Evolutionary conservation across 2,888 invertebrate genomes (phyloP).

Genomic region (Siphonodentalium dalli): DNA sequence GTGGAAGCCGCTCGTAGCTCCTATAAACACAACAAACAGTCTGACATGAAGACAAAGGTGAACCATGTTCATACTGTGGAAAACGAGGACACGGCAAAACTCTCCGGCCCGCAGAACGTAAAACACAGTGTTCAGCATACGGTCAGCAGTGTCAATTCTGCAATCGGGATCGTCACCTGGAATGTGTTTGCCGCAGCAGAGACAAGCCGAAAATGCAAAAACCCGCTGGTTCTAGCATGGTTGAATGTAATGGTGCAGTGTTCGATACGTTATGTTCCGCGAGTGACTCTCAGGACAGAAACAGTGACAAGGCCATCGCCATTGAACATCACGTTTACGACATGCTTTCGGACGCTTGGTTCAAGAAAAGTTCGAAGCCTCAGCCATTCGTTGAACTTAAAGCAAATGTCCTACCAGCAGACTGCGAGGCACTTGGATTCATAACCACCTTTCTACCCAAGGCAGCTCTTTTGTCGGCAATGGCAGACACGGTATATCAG

Average conservation of each 20-base stretch:
- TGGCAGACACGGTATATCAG: no score
- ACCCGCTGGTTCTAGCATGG: not conserved
- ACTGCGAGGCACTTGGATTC: no score
- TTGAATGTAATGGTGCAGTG: slow-evolving; percentile 8
- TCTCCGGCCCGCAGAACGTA: slow-evolving; percentile 6
- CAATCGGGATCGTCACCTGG: slow-evolving; percentile 21
- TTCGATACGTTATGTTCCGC: slow-evolving; percentile 15
- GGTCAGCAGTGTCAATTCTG: slow-evolving; percentile 22
- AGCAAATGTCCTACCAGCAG: no score
- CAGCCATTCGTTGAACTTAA: no score
- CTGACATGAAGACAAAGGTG: no score
- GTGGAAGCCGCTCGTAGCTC: slow-evolving; percentile 14
- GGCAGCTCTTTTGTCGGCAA: no score
- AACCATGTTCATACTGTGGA: slow-evolving; percentile 27
- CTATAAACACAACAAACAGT: slow-evolving; percentile 12
- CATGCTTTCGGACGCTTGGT: no score
- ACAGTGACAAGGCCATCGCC: no score
- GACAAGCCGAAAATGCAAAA: slow-evolving; percentile 3
- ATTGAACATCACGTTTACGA: no score
- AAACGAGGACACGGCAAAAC: slow-evolving; percentile 25
- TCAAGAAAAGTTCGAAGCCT: no score
- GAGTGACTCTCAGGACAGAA: no score
- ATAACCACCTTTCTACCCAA: no score
- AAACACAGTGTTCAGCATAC: slow-evolving; percentile 24
- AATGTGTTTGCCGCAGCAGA: slow-evolving; percentile 15